Conservation (phyloP, 2,113 vertebrate genomes). For the Dolichotis patagonum region DNA sequence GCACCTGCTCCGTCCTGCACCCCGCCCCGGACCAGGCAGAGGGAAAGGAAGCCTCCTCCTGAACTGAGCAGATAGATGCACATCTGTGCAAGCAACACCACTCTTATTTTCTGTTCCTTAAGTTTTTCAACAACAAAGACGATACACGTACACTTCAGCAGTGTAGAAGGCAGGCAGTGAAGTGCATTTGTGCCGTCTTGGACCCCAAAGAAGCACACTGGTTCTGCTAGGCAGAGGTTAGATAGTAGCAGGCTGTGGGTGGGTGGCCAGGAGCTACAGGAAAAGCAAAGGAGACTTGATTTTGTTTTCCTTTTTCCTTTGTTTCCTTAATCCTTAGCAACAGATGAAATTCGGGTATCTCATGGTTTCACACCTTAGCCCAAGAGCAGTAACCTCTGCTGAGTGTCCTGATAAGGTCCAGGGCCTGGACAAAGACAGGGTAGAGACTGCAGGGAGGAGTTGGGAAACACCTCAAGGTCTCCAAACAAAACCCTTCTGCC, state of each 20-base stretch:
- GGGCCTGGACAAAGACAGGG: not conserved
- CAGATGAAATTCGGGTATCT: not conserved
- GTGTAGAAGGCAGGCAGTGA: accelerated
- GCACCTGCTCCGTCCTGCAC: accelerated
- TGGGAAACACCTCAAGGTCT: not conserved
- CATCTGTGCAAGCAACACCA: too few species aligned
- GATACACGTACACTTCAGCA: not conserved
- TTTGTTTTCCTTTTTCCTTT: not conserved
- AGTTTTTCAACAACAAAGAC: not conserved
- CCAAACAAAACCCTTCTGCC: not conserved
- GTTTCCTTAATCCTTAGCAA: not conserved
- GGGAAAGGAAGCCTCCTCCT: not conserved
- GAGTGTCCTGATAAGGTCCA: not conserved
- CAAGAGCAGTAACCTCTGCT: not conserved
- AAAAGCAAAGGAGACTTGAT: not conserved
- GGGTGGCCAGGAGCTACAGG: not conserved
- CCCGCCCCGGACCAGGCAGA: not conserved
- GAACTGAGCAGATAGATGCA: not conserved
- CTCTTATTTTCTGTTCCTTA: not conserved
- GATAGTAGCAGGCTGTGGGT: not conserved
- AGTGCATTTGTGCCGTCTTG: not conserved
- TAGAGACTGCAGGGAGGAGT: not conserved
- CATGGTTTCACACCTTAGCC: too few species aligned
- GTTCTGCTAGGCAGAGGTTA: not conserved
- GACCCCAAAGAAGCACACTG: accelerated